Evolutionary conservation across 2,113 vertebrate genomes (phyloP).

Genomic region (Syngnathus scovelli): DNA sequence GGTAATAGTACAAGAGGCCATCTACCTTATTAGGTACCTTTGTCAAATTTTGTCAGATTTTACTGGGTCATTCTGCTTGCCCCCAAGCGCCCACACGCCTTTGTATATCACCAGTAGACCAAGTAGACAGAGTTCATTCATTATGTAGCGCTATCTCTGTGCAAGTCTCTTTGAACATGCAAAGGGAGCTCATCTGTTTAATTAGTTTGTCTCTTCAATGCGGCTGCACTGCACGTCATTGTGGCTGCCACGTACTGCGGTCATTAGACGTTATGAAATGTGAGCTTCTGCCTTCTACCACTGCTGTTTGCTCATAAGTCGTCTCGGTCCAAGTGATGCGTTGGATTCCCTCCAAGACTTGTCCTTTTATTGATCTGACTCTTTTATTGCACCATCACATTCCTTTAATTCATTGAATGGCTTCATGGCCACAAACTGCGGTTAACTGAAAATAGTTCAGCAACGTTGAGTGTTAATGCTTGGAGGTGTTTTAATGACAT

Average conservation of each 20-base stretch:
- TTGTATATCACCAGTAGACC: conserved; percentile 26
- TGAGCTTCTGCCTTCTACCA: conserved; percentile 2
- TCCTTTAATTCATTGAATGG: conserved; percentile 42
- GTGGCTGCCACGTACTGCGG: neutral
- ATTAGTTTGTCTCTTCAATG: conserved; percentile 3
- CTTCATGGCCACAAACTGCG: conserved; percentile 4
- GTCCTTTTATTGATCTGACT: conserved; percentile 51
- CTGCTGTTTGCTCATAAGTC: conserved; percentile 30
- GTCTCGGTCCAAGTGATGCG: conserved; percentile 30
- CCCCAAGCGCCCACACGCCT: neutral
- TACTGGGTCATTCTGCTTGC: neutral
- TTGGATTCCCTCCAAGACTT: conserved; percentile 51
- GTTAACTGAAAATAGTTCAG: conserved; percentile 12
- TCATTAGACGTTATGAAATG: neutral
- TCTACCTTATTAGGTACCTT: neutral
- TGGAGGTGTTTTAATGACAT: conserved; percentile 7
- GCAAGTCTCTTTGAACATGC: conserved; percentile 22
- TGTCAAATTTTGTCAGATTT: conserved; percentile 20
- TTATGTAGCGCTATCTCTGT: conserved; percentile 50
- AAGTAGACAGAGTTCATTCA: conserved; percentile 52
- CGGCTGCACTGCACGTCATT: neutral
- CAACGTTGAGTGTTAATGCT: conserved; percentile 17
- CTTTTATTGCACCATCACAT: conserved; percentile 54
- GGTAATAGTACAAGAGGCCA: neutral
- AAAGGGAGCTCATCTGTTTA: conserved; percentile 1